A percentile compares a stretch with the other conserved stretches of the same genome.
phyloP scores from a whole-genome alignment of 1,140 invertebrate species.

The Condylostylus longicornis region DNA sequence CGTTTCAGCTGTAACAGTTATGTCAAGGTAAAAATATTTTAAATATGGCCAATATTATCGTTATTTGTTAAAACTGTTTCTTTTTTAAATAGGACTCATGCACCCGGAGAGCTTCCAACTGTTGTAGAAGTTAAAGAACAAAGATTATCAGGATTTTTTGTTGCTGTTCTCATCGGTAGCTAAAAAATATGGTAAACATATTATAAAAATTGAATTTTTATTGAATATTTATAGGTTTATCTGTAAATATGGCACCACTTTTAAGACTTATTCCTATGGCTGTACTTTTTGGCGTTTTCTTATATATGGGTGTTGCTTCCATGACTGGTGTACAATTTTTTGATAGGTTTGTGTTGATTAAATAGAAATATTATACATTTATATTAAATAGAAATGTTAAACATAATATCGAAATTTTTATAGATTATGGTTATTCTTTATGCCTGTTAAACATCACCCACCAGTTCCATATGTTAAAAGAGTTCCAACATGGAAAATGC shows the following conservation, averaged over 20 bases:
- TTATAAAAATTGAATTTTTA: too few relatives aligned
- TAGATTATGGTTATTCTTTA: slow-evolving; percentile 66
- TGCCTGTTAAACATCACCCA: slow-evolving; percentile 89
- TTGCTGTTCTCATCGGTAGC: slow-evolving; percentile 59
- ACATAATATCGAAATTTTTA: too few relatives aligned
- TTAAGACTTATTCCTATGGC: slow-evolving; percentile 77
- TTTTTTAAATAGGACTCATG: slow-evolving; percentile 51
- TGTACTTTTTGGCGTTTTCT: slow-evolving; percentile 88
- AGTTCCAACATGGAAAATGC: slow-evolving; percentile 80
- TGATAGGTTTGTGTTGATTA: slow-evolving; percentile 37
- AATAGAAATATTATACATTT: not conserved
- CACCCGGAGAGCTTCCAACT: slow-evolving; percentile 87
- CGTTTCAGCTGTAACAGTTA: slow-evolving; percentile 79
- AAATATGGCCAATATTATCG: not conserved
- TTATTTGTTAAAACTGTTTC: not conserved
- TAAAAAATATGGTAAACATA: too few relatives aligned
- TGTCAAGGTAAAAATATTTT: slow-evolving; percentile 42
- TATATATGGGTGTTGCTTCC: slow-evolving; percentile 92
- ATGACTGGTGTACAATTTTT: slow-evolving; percentile 86
- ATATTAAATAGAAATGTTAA: not conserved
- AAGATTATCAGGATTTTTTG: slow-evolving; percentile 57
- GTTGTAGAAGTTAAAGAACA: slow-evolving; percentile 83
- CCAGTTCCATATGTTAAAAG: slow-evolving; percentile 61
- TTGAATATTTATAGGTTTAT: too few relatives aligned
- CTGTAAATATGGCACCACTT: slow-evolving; percentile 64